Base-by-base conservation (phyloP, 2,113 vertebrate species). In the Caloenas nicobarica region DNA sequence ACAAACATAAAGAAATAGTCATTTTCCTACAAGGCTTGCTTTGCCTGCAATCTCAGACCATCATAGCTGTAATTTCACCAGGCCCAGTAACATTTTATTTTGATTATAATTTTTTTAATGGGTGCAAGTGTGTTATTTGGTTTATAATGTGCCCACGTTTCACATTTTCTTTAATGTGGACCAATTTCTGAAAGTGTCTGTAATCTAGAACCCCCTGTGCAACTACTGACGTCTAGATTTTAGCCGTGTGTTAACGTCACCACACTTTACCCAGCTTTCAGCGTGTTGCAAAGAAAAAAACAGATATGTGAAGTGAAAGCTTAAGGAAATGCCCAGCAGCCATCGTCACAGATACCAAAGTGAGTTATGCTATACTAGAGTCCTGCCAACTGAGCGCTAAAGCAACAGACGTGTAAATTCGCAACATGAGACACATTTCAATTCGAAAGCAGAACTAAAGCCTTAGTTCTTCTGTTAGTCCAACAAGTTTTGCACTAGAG, bases 301-400 rank as follows among this genome's bases (percentile, higher is more conserved):
- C 77, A 92, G 91, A 61, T 24, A 34, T 48, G 26, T 2, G 57
- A 86, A 76, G 34, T 0, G 22, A 74, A 68, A 72, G 53, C n/a
- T 84, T 81, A 57, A 74, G 86, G 79, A 95, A 84, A 84, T 10
- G 18, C 62, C 83, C 89, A 50, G 79, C 81, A 95, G 58, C n/a
- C 76, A 78, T 48, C 13, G 9, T 40, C 88, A 81, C 31, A 95
- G 82, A 84, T 51, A 60, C 51, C 60, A 46, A 60, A 77, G 64
- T 38, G 82, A 91, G 80, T 81, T 88, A 44, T 60, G 64, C 88
- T 68, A 1, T 17, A 14, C 13, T 29, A 78, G 19, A 38, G 56
- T 84, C 38, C 77, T 92, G 77, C 80, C 90, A 95, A 33, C 42
- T 54, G 25, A 81, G 34, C 64, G n/a, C 64, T 68, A 28, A 56